Percentiles rank a stretch among this genome's conserved stretches.
Conservation (phyloP, 2,888 invertebrate genomes). For the Meiosimyza decipiens region DNA sequence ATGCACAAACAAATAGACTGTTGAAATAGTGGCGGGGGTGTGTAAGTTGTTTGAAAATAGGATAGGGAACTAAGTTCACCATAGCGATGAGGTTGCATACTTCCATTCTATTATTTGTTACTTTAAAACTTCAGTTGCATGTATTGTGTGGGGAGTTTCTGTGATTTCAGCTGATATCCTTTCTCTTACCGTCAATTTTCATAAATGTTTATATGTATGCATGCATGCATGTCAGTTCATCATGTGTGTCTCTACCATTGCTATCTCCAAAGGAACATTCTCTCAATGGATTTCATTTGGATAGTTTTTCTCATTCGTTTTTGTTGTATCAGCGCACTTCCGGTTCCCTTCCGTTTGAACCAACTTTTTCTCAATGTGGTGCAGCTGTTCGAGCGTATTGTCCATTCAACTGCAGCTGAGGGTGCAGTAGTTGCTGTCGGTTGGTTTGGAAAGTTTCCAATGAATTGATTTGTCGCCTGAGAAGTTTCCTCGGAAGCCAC, state of each 20-base stretch:
- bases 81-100: neutral
- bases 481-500: conserved; percentile 49
- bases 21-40: neutral
- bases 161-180: neutral
- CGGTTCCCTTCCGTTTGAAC: neutral
- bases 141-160: conserved; percentile 4
- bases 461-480: conserved; percentile 55
- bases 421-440: neutral
- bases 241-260: conserved; percentile 7
- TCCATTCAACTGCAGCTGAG: conserved; percentile 23
- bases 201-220: neutral
- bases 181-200: too few species aligned
- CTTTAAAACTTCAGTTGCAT: conserved; percentile 19
- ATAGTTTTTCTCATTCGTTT: conserved; percentile 19
- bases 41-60: too few species aligned
- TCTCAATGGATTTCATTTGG: neutral
- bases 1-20: too few species aligned
- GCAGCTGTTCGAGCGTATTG: conserved; percentile 39
- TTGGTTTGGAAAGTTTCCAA: conserved; percentile 51
- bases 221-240: neutral
- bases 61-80: too few species aligned
- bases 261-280: conserved; percentile 18
- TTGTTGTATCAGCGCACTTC: neutral
- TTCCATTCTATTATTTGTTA: conserved; percentile 12
- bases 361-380: neutral